Conservation (phyloP, 2,797 vertebrate species). For the Propithecus perrieri region DNA sequence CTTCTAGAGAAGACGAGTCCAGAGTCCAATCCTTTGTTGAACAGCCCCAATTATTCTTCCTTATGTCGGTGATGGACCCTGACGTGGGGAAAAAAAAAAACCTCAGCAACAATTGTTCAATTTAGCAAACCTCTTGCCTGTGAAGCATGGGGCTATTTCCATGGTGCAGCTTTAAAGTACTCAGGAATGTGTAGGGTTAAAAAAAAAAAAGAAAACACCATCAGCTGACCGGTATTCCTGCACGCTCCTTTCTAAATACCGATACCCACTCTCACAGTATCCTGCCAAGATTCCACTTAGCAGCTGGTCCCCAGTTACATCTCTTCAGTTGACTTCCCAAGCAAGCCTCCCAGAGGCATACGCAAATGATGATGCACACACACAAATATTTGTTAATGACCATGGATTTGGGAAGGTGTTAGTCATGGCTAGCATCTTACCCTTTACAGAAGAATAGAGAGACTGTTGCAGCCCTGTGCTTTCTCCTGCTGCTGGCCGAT, state of each 20-base stretch:
- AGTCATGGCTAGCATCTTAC: conserved; percentile 60
- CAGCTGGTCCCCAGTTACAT: conserved; percentile 78
- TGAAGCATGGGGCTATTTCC: conserved; percentile 39
- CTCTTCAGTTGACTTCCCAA: conserved; percentile 74
- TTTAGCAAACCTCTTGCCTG: conserved; percentile 53
- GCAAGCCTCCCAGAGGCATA: conserved; percentile 69
- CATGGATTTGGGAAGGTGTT: conserved; percentile 76
- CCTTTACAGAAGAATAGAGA: conserved; percentile 62
- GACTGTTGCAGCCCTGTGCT: conserved; percentile 55
- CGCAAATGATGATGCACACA: conserved; percentile 68
- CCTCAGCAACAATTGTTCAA: neutral
- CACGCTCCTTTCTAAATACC: conserved; percentile 71
- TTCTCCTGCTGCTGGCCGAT: conserved; percentile 18
- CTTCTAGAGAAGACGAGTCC: conserved; percentile 12
- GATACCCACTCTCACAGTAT: conserved; percentile 72
- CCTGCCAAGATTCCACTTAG: conserved; percentile 81
- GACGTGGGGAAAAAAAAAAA: neutral
- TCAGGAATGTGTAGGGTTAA: conserved; percentile 79
- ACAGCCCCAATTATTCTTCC: conserved; percentile 28
- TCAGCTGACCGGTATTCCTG: conserved; percentile 75
- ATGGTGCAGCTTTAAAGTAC: conserved; percentile 59
- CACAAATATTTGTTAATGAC: conserved; percentile 69
- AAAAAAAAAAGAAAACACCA: conserved; percentile 61
- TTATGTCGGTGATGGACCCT: conserved; percentile 1
- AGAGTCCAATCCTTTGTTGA: neutral